Base-by-base conservation (phyloP, 2,888 invertebrate species). In the Protodeltote pygarga region DNA sequence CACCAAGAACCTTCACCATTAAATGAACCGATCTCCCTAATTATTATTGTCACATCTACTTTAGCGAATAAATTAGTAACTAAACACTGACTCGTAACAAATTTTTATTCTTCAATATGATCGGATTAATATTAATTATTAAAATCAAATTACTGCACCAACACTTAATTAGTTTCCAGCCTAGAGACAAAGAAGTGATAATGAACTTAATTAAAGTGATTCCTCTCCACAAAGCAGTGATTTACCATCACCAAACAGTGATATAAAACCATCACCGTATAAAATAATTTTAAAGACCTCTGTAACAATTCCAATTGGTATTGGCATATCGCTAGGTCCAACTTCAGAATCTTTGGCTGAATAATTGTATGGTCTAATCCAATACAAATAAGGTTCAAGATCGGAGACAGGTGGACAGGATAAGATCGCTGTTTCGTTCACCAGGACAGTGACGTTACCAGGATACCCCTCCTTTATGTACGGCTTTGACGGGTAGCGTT, bases 391-490 rank as follows among this genome's bases (percentile, higher is more conserved):
- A 0, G 98, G 97, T 77, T 96, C 96, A 61, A 97, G 91, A 78
- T 98, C 98, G 21, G 97, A 96, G 41, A 96, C 92, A 29, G 96
- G 94, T n/a, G 94, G 94, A 87, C 98, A 98, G 63, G 95, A 93
- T 70, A 98, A 94, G 17, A 80, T 90, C 19, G 94, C 96, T 11
- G 94, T 95, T 34, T 94, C 93, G 75, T 97, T 96, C 35, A 95
- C 92, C 55, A 95, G 68, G 11, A 94, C 95, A 1, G 98, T 98
- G 76, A 94, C 89, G 87, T 98, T 98, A 77, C 94, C 94, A 17
- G 97, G 97, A 83, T 94, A 95, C 53, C 95, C 95, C 78, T 95
- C 95, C 83, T 94, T 95, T 79, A 98, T 96, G 79, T 97, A 95
- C 23, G 98, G 98, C 80, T 95, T 95, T 73, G 97, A 95, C 54